These are phyloP conservation scores for Ailuropoda melanoleuca DNA, from an alignment of 2,113 vertebrate species.

Conservation along the genomic window DNA sequence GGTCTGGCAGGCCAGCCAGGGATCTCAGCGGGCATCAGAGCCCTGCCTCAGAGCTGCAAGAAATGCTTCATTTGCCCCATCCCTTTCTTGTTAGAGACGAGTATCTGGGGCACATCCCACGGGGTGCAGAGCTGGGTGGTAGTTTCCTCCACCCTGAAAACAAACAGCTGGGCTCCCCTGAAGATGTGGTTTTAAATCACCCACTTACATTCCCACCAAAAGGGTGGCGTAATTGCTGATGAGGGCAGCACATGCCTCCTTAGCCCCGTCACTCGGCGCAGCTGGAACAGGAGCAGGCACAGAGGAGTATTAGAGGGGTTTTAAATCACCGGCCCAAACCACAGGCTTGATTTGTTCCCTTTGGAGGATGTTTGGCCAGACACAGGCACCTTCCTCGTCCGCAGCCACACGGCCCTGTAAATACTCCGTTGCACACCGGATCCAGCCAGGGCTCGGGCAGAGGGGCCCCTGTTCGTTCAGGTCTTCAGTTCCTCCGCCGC, in stretches of 20 bases:
- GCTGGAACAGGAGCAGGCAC: neutral
- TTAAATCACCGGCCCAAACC: slow-evolving; percentile 22
- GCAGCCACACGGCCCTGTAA: slow-evolving; percentile 57
- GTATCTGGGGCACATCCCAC: accelerated
- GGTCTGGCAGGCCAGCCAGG: neutral
- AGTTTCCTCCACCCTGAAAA: neutral
- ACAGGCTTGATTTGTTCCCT: neutral
- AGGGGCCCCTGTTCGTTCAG: slow-evolving; percentile 29
- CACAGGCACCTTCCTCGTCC: neutral
- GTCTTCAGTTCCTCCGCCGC: neutral
- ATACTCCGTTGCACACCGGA: slow-evolving; percentile 57
- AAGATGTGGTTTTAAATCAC: slow-evolving; percentile 19
- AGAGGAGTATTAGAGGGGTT: neutral
- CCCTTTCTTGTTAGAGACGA: neutral
- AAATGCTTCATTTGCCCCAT: neutral
- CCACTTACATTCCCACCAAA: accelerated
- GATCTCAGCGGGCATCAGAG: neutral
- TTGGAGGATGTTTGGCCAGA: neutral
- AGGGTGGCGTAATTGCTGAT: neutral
- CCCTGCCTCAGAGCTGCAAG: neutral
- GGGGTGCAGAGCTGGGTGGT: neutral
- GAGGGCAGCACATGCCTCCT: neutral
- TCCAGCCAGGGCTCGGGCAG: slow-evolving; percentile 18
- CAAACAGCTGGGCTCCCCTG: neutral
- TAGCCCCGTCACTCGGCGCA: slow-evolving; percentile 1